Conservation (phyloP, 2,113 vertebrate species). For the Lophura nycthemera region DNA sequence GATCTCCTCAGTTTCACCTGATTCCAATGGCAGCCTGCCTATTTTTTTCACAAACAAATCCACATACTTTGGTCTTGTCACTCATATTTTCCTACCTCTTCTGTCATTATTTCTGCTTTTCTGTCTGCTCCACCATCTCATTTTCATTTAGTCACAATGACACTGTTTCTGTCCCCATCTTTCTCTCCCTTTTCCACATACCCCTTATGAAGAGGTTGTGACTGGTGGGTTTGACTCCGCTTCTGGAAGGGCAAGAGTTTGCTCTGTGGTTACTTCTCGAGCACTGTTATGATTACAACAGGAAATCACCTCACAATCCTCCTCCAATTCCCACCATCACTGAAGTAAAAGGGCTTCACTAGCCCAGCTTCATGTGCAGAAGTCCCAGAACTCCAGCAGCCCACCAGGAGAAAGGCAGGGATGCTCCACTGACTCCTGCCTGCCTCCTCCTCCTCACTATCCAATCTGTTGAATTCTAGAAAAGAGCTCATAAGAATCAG, state of each 20-base stretch:
- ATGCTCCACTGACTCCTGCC: neutral
- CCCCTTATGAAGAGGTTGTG: neutral
- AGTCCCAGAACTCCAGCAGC: neutral
- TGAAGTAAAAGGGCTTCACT: neutral
- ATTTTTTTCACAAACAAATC: neutral
- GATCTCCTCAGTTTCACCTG: neutral
- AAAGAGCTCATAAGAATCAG: neutral
- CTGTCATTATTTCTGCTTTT: neutral
- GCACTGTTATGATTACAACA: slow-evolving; percentile 2
- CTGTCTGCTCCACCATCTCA: neutral
- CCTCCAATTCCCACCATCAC: slow-evolving; percentile 6
- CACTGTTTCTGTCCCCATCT: neutral
- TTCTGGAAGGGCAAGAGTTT: neutral
- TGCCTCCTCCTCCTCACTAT: neutral
- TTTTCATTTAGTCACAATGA: neutral
- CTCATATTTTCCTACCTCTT: neutral
- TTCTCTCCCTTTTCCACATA: neutral
- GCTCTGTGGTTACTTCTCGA: neutral
- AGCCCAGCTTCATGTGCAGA: accelerated
- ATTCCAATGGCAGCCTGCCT: neutral
- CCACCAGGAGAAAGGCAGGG: neutral
- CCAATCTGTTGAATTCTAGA: neutral
- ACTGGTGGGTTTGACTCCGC: neutral
- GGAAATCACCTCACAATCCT: slow-evolving; percentile 23
- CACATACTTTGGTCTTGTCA: neutral